Conservation (phyloP, 2,888 invertebrate genomes). For the Cosmorhoe ocellata region DNA sequence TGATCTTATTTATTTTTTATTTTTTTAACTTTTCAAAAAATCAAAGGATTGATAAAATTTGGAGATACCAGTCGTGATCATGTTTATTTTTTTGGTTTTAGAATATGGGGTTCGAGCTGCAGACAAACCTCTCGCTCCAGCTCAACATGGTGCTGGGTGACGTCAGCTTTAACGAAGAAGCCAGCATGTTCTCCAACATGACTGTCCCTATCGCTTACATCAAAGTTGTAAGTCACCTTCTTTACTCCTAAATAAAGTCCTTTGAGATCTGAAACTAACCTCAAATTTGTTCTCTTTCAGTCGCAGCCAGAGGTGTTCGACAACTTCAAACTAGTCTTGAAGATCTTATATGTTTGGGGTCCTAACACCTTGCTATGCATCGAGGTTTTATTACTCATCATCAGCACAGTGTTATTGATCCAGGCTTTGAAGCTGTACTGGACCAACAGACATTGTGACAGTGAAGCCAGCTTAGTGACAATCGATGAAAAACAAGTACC, state of each 20-base stretch:
- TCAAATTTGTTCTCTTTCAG: constrained; percentile 42
- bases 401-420: constrained; percentile 39
- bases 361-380: constrained; percentile 43
- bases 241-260: not conserved
- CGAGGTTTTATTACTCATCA: constrained; percentile 36
- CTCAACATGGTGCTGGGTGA: constrained; percentile 85
- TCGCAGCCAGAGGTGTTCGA: constrained; percentile 52
- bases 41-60: too few species aligned
- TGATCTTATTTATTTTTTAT: too few species aligned
- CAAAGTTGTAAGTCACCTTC: constrained; percentile 79
- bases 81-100: constrained; percentile 43
- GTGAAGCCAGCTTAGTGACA: constrained; percentile 10
- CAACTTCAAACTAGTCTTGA: constrained; percentile 39
- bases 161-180: constrained; percentile 80
- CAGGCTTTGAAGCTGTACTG: constrained; percentile 28
- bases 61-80: too few species aligned
- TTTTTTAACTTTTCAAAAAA: too few species aligned
- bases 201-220: constrained; percentile 87
- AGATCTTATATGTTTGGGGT: constrained; percentile 45
- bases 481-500: constrained; percentile 30
- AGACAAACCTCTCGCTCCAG: constrained; percentile 85
- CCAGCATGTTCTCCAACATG: constrained; percentile 83
- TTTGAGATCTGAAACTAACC: too few species aligned
- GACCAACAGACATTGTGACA: constrained; percentile 12
- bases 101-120: constrained; percentile 84